Evolutionary conservation across 1,140 invertebrate species (phyloP), one percentile per base, ranked within the genome.

Genomic region (Tenebrio molitor): DNA sequence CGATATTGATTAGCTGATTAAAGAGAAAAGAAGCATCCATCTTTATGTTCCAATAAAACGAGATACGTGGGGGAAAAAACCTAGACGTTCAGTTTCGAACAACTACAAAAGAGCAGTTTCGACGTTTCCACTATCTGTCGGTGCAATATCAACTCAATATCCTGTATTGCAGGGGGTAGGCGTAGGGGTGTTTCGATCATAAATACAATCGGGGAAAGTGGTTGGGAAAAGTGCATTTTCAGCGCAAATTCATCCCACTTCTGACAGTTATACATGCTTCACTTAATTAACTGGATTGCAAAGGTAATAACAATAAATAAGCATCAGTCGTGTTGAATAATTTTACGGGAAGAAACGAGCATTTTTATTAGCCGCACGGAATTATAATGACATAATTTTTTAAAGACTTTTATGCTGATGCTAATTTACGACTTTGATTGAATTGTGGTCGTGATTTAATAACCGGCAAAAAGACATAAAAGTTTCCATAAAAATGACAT

Each of bases 91-190:
- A 58, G 19, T 50, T 50, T 50, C 15, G n/a, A 50, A 50, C 21
- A 25, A 50, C 16, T 29, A 58, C 50, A 58, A 58, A 58, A 58
- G 50, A 58, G 50, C 50, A 58, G 50, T 58, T 58, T 58, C 16
- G 19, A 50, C 19, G 44, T 50, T 50, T 50, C 44, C 50, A 58
- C 50, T 58, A 58, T 58, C 50, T 58, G 50, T 58, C 23, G 23
- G 44, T 29, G 50, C 50, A 58, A 29, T 58, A 58, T 58, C 50
- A 58, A 58, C 50, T 58, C 50, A 29, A 58, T 58, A 58, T 58
- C 50, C 50, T 58, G 23, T 34, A 58, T 58, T 58, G 50, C 12
- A 29, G 23, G 23, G 21, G 50, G 50, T 58, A 58, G 50, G 17
- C n/a, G 16, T 23, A 53, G 46, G 50, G 21, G n/a, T 58, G 50